These are phyloP conservation scores for Poecilia latipinna DNA, from an alignment of 2,113 vertebrate genomes.

Conservation along the genomic window DNA sequence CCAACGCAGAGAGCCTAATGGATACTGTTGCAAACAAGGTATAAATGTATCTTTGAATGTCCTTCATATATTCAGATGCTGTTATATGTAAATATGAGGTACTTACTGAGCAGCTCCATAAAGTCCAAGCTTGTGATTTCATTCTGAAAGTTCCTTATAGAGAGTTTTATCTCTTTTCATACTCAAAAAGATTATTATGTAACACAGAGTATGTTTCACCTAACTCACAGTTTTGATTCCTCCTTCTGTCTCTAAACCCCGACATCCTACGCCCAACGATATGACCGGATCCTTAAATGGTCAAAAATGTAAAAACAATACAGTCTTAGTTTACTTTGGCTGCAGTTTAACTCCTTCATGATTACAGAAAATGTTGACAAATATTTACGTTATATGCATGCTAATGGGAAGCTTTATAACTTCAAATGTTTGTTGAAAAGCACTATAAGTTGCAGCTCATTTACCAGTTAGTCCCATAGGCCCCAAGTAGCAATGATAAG, in stretches of 20 bases:
- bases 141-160: no score
- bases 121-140: no score
- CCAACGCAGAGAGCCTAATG: slow-evolving; percentile 89
- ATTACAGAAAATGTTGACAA: no score
- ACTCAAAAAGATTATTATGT: no score
- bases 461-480: neutral
- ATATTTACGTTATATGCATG: no score
- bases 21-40: slow-evolving; percentile 93
- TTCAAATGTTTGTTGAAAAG: neutral
- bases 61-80: neutral
- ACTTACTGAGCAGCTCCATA: neutral
- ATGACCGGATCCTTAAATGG: no score
- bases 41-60: neutral
- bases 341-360: neutral
- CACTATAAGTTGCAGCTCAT: neutral
- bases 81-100: neutral
- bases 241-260: neutral
- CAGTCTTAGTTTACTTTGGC: neutral
- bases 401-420: no score
- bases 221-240: neutral
- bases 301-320: neutral
- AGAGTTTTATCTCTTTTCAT: no score
- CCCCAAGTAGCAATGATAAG: neutral
- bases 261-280: no score
- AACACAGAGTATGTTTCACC: no score